Conservation (phyloP, 2,797 vertebrate species). For the Epinephelus malabaricus region DNA sequence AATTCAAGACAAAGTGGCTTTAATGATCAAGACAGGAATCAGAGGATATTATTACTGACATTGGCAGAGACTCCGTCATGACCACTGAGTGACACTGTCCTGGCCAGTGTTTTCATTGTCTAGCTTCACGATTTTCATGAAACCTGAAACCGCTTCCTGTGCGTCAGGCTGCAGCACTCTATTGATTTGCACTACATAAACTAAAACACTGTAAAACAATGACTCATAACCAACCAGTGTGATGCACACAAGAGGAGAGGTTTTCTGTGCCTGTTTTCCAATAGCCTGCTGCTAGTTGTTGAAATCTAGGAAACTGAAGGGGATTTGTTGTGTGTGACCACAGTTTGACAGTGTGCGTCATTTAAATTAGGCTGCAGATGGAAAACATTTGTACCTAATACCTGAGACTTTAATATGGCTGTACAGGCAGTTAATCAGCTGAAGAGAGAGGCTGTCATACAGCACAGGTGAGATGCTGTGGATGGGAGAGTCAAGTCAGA, state of each 20-base stretch:
- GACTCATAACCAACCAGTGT: conserved; percentile 2
- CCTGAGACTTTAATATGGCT: not conserved
- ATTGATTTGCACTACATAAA: conserved; percentile 28
- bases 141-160: not conserved
- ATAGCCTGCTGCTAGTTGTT: not conserved
- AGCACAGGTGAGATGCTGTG: not conserved
- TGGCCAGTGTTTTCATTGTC: not conserved
- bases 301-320: not conserved
- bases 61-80: not conserved
- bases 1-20: not conserved
- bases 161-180: not conserved
- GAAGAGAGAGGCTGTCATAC: not conserved
- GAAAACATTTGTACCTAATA: not conserved
- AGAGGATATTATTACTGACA: not conserved
- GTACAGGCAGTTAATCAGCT: not conserved
- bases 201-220: conserved; percentile 5
- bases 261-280: conserved; percentile 14
- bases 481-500: not conserved
- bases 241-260: not conserved
- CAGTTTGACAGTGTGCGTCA: conserved; percentile 5
- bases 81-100: not conserved
- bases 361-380: conserved; percentile 4
- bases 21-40: too few relatives aligned
- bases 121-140: not conserved
- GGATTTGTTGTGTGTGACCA: not conserved